phyloP scores from a whole-genome alignment of 2,113 vertebrate species.

The Cranoglanis bouderius region DNA sequence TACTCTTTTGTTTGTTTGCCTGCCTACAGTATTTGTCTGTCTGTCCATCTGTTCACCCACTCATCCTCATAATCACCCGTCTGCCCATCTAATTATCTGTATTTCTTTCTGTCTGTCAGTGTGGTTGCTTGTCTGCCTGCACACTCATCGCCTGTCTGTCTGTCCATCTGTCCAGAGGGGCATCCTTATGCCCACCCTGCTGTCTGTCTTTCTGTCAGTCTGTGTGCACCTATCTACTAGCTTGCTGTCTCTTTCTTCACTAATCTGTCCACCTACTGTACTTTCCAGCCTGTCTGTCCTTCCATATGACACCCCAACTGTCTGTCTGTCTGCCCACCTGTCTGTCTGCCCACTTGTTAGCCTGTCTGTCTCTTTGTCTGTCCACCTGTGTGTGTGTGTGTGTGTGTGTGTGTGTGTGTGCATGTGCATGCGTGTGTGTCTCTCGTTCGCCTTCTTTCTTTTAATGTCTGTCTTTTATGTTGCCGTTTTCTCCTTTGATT shows the following conservation, averaged over 20 bases:
- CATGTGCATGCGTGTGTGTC: conserved; percentile 1
- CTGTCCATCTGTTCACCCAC: background rate
- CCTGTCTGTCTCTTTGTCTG: background rate
- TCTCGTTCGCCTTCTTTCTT: conserved; percentile 28
- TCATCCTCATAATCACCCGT: background rate
- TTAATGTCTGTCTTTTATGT: conserved; percentile 42
- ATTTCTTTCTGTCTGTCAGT: background rate
- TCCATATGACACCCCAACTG: background rate
- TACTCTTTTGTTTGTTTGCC: background rate
- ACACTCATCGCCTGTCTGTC: background rate
- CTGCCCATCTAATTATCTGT: background rate
- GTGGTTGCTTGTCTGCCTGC: background rate
- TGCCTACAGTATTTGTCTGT: background rate
- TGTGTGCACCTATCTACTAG: background rate
- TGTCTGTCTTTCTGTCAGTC: background rate
- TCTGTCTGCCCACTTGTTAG: background rate
- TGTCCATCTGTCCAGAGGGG: background rate
- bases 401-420: conserved; percentile 8
- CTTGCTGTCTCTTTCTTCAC: background rate
- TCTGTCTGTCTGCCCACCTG: background rate
- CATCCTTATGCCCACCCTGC: background rate
- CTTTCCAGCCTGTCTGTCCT: background rate
- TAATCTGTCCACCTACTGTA: background rate
- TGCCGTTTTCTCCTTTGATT: conserved; percentile 70
- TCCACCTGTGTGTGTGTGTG: background rate